Percentiles rank a stretch among this genome's conserved stretches.
Evolutionary conservation across 2,888 invertebrate genomes (phyloP).

Genomic region (Chelonus formosanus): DNA sequence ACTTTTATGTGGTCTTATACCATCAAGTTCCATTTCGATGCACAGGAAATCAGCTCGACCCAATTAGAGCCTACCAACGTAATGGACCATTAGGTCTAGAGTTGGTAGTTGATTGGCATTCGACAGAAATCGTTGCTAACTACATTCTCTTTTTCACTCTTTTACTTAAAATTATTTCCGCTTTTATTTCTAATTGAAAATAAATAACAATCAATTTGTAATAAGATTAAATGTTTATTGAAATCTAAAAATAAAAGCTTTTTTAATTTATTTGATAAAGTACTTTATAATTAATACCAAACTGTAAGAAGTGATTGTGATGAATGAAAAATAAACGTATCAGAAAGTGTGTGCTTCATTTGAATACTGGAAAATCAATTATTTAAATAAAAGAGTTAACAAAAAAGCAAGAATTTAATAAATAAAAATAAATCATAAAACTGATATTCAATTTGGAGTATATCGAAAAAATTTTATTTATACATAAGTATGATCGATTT

Average conservation of each 20-base stretch:
- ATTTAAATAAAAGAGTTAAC: constrained; percentile 9
- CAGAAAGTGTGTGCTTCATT: constrained; percentile 44
- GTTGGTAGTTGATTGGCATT: constrained; percentile 35
- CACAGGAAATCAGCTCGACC: constrained; percentile 33
- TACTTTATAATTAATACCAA: no score
- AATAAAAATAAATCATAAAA: constrained; percentile 26
- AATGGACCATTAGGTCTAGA: constrained; percentile 29
- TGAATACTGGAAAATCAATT: constrained; percentile 12
- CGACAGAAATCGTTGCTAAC: constrained; percentile 27
- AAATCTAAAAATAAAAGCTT: no score
- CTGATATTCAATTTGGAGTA: not conserved
- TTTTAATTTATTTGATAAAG: no score
- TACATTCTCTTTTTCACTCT: constrained; percentile 19
- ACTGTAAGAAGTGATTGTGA: constrained; percentile 40
- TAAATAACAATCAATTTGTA: not conserved
- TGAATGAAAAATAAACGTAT: constrained; percentile 53
- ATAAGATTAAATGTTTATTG: no score
- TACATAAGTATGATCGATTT: constrained; percentile 48
- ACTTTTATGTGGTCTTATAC: constrained; percentile 30
- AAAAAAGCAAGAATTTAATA: constrained; percentile 28
- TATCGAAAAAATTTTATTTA: constrained; percentile 50
- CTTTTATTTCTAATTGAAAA: constrained; percentile 5
- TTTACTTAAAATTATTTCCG: constrained; percentile 1
- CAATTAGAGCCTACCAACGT: constrained; percentile 32
- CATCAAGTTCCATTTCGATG: constrained; percentile 31